A percentile compares a stretch with the other conserved stretches of the same genome.
phyloP scores from a whole-genome alignment of 2,113 vertebrate species.

The Eulemur macaco region DNA sequence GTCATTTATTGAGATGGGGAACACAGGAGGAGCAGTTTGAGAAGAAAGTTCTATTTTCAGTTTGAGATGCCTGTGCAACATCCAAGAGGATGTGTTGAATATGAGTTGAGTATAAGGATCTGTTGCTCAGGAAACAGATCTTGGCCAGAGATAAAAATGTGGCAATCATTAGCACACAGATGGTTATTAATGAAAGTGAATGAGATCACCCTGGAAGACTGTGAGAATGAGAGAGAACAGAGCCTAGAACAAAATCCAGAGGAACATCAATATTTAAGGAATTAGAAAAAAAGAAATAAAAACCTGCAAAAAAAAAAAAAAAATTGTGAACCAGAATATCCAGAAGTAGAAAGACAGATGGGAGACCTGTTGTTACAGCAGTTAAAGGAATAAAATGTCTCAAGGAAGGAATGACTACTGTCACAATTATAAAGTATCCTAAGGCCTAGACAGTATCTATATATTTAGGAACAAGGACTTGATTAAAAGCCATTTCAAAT shows the following conservation, averaged over 20 bases:
- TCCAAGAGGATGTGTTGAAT: background rate
- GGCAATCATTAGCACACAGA: conserved; percentile 64
- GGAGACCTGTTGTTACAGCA: background rate
- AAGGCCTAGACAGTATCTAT: background rate
- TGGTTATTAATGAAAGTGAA: conserved; percentile 37
- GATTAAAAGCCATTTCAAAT: conserved; percentile 28
- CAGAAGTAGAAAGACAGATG: background rate
- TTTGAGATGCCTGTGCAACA: background rate
- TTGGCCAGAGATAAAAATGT: conserved; percentile 45
- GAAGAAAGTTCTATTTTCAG: conserved; percentile 13
- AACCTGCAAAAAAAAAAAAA: background rate
- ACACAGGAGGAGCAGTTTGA: background rate
- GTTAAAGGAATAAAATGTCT: background rate
- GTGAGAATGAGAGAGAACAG: conserved; percentile 59
- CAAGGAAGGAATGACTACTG: background rate
- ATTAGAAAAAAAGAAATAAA: conserved; percentile 39
- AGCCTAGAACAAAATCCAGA: conserved; percentile 46
- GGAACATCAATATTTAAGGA: conserved; percentile 52
- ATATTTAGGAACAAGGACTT: conserved; percentile 18
- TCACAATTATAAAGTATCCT: background rate
- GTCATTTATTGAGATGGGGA: background rate
- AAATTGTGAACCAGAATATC: conserved; percentile 11
- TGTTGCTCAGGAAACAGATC: conserved; percentile 28
- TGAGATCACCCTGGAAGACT: conserved; percentile 62
- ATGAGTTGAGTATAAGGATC: background rate